phyloP scores from a whole-genome alignment of 2,797 vertebrate species.

The Psittacula derbiana region DNA sequence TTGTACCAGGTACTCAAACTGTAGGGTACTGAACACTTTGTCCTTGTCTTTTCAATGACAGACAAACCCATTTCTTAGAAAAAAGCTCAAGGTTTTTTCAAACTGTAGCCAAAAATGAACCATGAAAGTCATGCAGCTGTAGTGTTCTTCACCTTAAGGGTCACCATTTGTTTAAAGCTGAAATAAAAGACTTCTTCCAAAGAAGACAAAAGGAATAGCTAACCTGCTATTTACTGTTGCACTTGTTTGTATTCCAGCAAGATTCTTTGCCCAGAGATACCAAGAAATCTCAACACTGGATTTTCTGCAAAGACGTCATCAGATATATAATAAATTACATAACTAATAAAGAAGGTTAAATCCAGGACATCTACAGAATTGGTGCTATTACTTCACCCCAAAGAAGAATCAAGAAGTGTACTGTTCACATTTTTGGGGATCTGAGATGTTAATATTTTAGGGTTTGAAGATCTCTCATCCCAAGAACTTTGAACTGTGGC shows the following conservation, averaged over 20 bases:
- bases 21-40: neutral
- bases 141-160: neutral
- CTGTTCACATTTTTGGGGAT: neutral
- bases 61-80: neutral
- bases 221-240: neutral
- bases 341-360: neutral
- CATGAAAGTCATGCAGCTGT: neutral
- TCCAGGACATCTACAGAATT: neutral
- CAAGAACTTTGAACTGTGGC: neutral
- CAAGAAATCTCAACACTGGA: neutral
- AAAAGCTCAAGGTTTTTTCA: neutral
- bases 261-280: neutral
- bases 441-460: neutral
- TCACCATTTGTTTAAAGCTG: neutral
- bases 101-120: neutral
- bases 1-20: neutral
- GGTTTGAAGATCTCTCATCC: neutral
- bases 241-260: neutral
- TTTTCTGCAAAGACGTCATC: neutral
- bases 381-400: neutral
- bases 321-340: accelerated
- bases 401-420: neutral
- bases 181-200: neutral
- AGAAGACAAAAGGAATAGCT: neutral
- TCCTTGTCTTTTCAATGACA: neutral